Percentiles rank a stretch among this genome's conserved stretches.
phyloP scores from a whole-genome alignment of 30 jellyfish, hydroid and myxozoan species.

The Pseudorhiza aurosa region DNA sequence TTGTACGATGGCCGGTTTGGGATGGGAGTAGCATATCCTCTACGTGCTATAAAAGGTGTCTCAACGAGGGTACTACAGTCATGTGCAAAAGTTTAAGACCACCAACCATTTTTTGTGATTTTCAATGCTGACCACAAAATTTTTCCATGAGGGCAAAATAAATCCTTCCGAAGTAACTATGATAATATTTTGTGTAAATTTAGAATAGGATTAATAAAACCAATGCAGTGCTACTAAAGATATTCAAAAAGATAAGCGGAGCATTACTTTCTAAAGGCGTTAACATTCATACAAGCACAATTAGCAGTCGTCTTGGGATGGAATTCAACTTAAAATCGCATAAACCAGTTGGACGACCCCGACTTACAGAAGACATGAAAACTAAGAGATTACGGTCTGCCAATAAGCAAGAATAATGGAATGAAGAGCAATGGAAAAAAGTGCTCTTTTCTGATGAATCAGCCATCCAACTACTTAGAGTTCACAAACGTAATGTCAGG shows the following conservation, averaged over 20 bases:
- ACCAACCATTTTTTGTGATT: too few relatives aligned
- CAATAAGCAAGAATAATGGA: neutral
- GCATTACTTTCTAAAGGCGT: neutral
- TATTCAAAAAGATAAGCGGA: neutral
- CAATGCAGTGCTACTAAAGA: too few relatives aligned
- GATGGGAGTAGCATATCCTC: too few relatives aligned
- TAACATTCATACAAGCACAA: neutral
- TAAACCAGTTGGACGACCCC: slow-evolving; percentile 17
- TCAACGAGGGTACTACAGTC: too few relatives aligned
- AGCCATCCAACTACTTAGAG: slow-evolving; percentile 3
- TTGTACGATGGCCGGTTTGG: too few relatives aligned
- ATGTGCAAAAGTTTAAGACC: too few relatives aligned
- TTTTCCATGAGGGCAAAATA: too few relatives aligned
- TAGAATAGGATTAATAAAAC: too few relatives aligned
- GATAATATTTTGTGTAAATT: too few relatives aligned
- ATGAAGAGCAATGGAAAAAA: neutral
- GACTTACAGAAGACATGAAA: slow-evolving; percentile 25
- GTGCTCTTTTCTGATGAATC: slow-evolving; percentile 22
- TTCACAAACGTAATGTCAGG: slow-evolving; percentile 6
- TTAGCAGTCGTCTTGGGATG: neutral
- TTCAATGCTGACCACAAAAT: too few relatives aligned
- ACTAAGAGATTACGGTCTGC: slow-evolving; percentile 9
- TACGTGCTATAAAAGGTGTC: too few relatives aligned
- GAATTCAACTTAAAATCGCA: slow-evolving; percentile 12
- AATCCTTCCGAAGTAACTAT: too few relatives aligned